Conservation (phyloP, 2,888 invertebrate species). For the Drosophila formosana region DNA sequence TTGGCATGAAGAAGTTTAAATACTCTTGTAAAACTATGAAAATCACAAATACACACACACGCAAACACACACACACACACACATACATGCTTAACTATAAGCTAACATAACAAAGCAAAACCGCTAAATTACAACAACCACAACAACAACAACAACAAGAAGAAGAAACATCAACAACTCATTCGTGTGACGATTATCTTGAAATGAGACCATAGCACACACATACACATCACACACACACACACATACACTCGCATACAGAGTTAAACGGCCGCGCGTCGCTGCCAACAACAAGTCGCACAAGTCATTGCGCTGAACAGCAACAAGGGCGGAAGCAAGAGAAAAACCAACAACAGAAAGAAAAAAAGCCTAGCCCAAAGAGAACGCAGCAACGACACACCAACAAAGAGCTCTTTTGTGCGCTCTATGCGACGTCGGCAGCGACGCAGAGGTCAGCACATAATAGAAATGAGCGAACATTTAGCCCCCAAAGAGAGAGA, state of each 20-base stretch:
- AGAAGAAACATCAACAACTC: conserved; percentile 59
- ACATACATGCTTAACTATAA: conserved; percentile 12
- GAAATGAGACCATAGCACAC: conserved; percentile 76
- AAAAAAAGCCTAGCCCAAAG: conserved; percentile 50
- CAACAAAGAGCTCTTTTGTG: conserved; percentile 46
- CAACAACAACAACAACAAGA: conserved; percentile 65
- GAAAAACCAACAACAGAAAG: conserved; percentile 36
- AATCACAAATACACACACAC: conserved; percentile 9
- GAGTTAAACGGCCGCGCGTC: conserved; percentile 77
- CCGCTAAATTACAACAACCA: conserved; percentile 77
- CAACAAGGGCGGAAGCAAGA: conserved; percentile 74
- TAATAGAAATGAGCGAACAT: conserved; percentile 67
- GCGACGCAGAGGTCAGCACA: conserved; percentile 58
- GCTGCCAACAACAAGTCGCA: conserved; percentile 45
- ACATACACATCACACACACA: conserved; percentile 30
- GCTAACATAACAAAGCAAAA: conserved; percentile 54
- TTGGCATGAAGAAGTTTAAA: conserved; percentile 35
- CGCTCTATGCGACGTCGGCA: conserved; percentile 42
- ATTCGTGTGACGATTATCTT: conserved; percentile 78
- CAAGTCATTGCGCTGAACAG: conserved; percentile 70
- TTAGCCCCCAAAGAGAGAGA: conserved; percentile 37
- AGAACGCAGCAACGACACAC: conserved; percentile 9
- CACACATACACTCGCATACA: conserved; percentile 29
- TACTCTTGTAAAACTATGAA: conserved; percentile 31
- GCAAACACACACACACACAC: not conserved